Percentiles rank a stretch among this genome's conserved stretches.
These are phyloP conservation scores for Caenorhabditis briggsae DNA, from an alignment of 1,140 invertebrate genomes.

Conservation along the genomic window DNA sequence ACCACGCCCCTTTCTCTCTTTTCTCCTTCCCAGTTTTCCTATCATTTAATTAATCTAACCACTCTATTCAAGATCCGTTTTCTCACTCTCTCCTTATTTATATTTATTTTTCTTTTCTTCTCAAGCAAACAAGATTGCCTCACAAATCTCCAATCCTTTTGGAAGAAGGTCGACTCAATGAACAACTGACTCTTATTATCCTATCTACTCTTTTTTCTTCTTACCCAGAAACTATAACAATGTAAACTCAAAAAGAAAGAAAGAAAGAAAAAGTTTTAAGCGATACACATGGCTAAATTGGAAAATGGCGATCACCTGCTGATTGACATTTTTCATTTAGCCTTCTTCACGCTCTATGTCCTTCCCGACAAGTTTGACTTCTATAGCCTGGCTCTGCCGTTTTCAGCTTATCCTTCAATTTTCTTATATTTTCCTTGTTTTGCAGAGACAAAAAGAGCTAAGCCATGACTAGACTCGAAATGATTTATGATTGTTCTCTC, in stretches of 20 bases:
- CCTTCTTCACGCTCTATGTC: too few relatives aligned
- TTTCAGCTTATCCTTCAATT: too few relatives aligned
- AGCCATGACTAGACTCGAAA: too few relatives aligned
- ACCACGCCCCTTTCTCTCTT: constrained; percentile 1
- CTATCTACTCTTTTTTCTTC: not conserved
- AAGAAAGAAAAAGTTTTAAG: not conserved
- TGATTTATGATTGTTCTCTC: too few relatives aligned
- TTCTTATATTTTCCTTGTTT: too few relatives aligned
- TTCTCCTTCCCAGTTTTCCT: not conserved
- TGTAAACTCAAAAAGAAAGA: not conserved
- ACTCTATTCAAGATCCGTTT: constrained; percentile 20
- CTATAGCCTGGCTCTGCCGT: too few relatives aligned
- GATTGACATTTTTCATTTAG: constrained; percentile 47
- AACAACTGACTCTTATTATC: constrained; percentile 21
- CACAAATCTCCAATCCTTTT: constrained; percentile 4
- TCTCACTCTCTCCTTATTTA: not conserved
- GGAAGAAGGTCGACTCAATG: constrained; percentile 7
- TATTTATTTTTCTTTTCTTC: not conserved
- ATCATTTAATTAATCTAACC: constrained; percentile 52
- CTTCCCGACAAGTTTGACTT: too few relatives aligned
- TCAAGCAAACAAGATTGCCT: not conserved
- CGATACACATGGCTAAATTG: not conserved
- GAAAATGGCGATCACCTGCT: constrained; percentile 10
- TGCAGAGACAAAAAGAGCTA: too few relatives aligned
- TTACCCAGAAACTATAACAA: constrained; percentile 13